Conservation (phyloP, 2,888 invertebrate genomes). For the Eristalis intricaria region DNA sequence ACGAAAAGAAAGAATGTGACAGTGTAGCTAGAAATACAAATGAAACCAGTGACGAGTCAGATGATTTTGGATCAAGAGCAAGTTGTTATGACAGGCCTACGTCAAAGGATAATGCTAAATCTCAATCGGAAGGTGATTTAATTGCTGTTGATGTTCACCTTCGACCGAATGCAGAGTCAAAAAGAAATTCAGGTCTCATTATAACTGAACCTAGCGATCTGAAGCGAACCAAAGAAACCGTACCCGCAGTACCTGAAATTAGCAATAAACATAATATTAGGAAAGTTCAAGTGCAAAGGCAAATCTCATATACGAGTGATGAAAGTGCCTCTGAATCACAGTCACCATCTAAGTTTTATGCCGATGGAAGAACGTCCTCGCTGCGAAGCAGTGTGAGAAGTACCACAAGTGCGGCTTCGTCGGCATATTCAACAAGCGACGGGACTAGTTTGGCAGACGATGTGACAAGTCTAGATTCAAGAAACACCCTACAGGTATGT, state of each 20-base stretch:
- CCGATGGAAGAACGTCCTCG: conserved; percentile 42
- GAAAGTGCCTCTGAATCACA: conserved; percentile 53
- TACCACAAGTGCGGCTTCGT: conserved; percentile 51
- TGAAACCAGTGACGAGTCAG: conserved; percentile 55
- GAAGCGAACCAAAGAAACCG: conserved; percentile 59
- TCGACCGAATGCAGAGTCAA: conserved; percentile 33
- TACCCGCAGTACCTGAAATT: conserved; percentile 69
- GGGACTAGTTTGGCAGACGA: conserved; percentile 49
- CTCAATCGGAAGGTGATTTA: conserved; percentile 41
- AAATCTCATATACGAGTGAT: conserved; percentile 63
- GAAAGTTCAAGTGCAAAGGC: conserved; percentile 41
- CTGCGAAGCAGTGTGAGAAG: conserved; percentile 55
- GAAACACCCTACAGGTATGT: conserved; percentile 53
- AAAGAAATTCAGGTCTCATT: conserved; percentile 39
- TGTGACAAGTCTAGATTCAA: conserved; percentile 19
- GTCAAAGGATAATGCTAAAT: conserved; percentile 8
- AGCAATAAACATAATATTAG: conserved; percentile 62
- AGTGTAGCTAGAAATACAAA: conserved; percentile 2
- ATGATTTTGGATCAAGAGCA: conserved; percentile 49
- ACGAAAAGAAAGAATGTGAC: conserved; percentile 12
- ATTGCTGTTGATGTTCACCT: conserved; percentile 56
- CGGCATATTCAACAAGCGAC: conserved; percentile 40
- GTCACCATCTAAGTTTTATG: background rate
- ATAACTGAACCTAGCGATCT: conserved; percentile 59
- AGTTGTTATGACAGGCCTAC: conserved; percentile 42